Evolutionary conservation across 2,888 invertebrate genomes (phyloP).

Genomic region (Dinocampus coccinellae): DNA sequence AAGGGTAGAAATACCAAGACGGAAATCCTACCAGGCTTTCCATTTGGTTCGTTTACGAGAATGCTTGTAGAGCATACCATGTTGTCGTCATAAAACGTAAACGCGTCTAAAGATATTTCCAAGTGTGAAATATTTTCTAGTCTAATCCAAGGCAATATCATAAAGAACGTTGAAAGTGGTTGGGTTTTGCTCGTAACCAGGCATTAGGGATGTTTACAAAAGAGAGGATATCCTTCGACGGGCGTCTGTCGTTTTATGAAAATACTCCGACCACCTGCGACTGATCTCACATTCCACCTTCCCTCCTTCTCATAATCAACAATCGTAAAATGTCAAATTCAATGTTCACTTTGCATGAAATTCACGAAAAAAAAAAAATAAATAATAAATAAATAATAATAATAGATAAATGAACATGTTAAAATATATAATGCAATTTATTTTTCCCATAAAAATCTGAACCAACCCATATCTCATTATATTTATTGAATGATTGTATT

Average conservation of each 20-base stretch:
- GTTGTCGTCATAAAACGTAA: conserved; percentile 62
- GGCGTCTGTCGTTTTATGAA: conserved; percentile 47
- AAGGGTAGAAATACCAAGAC: conserved; percentile 8
- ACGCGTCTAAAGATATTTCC: conserved; percentile 64
- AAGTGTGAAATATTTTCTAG: conserved; percentile 68
- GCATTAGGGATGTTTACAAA: conserved; percentile 69
- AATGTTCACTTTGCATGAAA: conserved; percentile 51
- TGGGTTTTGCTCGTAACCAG: conserved; percentile 64
- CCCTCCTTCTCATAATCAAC: conserved; percentile 68
- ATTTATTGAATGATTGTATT: not conserved
- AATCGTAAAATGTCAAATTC: conserved; percentile 69
- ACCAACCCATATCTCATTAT: not conserved
- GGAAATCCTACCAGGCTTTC: conserved; percentile 17
- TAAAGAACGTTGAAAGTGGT: conserved; percentile 63
- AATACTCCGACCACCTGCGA: conserved; percentile 65
- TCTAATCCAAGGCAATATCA: conserved; percentile 69
- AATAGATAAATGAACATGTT: no score
- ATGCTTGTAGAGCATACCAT: conserved; percentile 39
- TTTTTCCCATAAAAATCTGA: not conserved
- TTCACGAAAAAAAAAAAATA: no score
- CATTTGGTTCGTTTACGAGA: conserved; percentile 58
- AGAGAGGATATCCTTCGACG: conserved; percentile 53
- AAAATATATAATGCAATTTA: no score
- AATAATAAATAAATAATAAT: no score
- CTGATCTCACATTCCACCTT: conserved; percentile 47